A percentile compares a stretch with the other conserved stretches of the same genome.
phyloP scores from a whole-genome alignment of 2,797 vertebrate genomes.

The Danio choprae region DNA sequence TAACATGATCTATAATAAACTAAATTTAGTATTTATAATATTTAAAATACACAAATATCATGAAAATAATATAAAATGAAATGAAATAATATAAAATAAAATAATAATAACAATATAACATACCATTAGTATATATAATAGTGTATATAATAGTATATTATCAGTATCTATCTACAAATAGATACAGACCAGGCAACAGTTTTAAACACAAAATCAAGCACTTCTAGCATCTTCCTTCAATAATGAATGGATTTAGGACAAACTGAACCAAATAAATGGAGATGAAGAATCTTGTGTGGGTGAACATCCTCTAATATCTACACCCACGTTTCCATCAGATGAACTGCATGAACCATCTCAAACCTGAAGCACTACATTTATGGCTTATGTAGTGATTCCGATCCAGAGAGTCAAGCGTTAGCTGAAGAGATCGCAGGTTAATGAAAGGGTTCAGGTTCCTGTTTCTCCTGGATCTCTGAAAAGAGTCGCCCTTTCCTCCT shows the following conservation, averaged over 20 bases:
- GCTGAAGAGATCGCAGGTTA: neutral
- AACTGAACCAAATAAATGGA: neutral
- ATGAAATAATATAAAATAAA: no score
- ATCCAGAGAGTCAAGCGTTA: neutral
- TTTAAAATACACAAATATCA: no score
- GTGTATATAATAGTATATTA: no score
- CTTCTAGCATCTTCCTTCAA: neutral
- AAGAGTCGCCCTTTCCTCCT: neutral
- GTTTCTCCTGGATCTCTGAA: neutral
- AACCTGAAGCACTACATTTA: neutral
- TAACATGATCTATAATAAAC: no score
- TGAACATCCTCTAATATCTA: neutral
- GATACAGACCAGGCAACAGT: neutral
- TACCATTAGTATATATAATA: no score
- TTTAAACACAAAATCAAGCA: neutral
- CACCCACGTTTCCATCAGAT: neutral
- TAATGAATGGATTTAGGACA: neutral
- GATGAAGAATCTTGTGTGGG: neutral
- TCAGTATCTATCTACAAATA: neutral
- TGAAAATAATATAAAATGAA: no score
- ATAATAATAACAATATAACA: no score
- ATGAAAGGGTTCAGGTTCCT: neutral
- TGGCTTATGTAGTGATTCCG: neutral
- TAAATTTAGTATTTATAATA: no score
- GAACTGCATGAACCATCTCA: neutral